Evolutionary conservation across 2,113 vertebrate species (phyloP), one percentile per base, ranked within the genome.

Genomic region (Centropristis striata): DNA sequence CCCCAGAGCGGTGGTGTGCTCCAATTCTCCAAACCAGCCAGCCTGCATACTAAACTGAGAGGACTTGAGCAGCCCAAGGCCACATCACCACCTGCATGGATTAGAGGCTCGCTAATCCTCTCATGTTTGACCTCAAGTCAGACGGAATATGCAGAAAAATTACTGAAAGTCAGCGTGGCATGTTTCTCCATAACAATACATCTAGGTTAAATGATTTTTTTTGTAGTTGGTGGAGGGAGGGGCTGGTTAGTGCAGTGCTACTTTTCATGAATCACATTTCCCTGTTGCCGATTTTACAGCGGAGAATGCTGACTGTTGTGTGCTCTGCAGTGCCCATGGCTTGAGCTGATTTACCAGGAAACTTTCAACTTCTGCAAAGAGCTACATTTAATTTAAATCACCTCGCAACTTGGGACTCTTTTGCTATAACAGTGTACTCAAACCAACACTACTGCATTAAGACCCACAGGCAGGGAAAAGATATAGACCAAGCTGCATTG

Each of bases 11-110:
- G 55, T 68, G 71, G 79, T 27, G 82, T 91, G 89, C 83, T 91
- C 78, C 88, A 81, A 42, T 89, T 87, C 84, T 83, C 32, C 61
- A 27, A 75, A 85, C 54, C 87, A 80, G 69, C 58, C 63, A 44
- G 69, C 11, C 86, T 84, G 92, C 91, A 92, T 93, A 88, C 89
- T 91, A 90, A 94, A 90, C 73, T 36, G 80, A 66, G 71, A 75
- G 64, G 77, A 78, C 50, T 69, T 12, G 78, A 77, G 69, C 61
- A 77, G 83, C 88, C 78, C 80, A 64, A 81, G 86, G 87, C 85
- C 81, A 85, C 77, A 59, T 14, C 78, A 51, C 55, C 75, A 90
- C 91, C 87, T 92, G 90, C 78, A 55, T 84, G 71, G 80, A 89
- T 90, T 85, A 81, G 46, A 85, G 55, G 60, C 70, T 75, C 20